These are phyloP conservation scores for Melanerpes aurifrons DNA, from an alignment of 2,113 vertebrate genomes.

Conservation along the genomic window DNA sequence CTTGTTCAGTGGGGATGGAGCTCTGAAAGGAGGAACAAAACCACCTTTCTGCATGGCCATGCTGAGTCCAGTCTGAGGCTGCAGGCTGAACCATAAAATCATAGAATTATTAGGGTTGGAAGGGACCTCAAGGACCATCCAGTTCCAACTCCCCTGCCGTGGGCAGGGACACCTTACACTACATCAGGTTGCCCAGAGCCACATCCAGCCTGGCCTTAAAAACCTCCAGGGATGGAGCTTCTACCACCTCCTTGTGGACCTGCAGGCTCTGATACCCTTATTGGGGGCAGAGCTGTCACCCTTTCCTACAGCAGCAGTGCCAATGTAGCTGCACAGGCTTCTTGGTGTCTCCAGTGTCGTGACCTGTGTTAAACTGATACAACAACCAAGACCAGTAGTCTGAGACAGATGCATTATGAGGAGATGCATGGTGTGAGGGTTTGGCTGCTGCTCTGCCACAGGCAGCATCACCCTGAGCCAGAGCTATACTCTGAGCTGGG, in stretches of 20 bases:
- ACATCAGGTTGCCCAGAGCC: no score
- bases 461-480: not conserved
- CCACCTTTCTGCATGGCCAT: constrained; percentile 4
- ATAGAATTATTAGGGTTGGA: no score
- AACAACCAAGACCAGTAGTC: accelerated
- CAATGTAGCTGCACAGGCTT: accelerated
- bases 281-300: not conserved
- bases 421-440: not conserved
- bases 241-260: not conserved
- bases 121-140: no score
- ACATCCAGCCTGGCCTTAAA: no score
- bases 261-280: not conserved
- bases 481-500: accelerated
- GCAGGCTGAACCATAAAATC: not conserved
- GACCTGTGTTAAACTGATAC: not conserved
- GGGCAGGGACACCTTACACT: no score
- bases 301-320: accelerated
- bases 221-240: no score
- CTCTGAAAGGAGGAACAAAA: constrained; percentile 27
- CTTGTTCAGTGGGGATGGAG: not conserved
- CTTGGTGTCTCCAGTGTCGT: not conserved
- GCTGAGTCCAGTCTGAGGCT: accelerated
- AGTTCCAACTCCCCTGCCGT: no score
- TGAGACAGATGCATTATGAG: not conserved
- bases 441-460: not conserved